These are phyloP conservation scores for Mus pahari DNA, from an alignment of 2,113 vertebrate genomes.

Conservation along the genomic window DNA sequence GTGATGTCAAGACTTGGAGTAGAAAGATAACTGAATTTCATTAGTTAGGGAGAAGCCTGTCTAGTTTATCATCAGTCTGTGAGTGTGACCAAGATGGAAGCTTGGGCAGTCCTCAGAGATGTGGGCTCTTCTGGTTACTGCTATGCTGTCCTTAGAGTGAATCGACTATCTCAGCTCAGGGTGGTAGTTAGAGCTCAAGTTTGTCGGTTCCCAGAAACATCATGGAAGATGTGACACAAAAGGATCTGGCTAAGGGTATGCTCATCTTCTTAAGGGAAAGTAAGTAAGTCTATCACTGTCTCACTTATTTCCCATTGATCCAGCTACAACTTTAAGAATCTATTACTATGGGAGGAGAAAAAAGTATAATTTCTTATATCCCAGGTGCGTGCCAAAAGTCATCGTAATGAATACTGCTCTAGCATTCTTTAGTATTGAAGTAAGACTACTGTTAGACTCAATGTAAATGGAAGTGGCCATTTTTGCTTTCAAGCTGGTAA, in stretches of 20 bases:
- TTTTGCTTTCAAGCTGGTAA: not conserved
- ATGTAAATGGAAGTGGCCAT: not conserved
- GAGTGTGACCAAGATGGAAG: not conserved
- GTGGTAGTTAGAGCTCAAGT: not conserved
- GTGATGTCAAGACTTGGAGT: not conserved
- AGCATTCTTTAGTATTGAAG: not conserved
- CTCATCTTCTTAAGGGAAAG: constrained; percentile 20
- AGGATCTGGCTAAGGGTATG: not conserved
- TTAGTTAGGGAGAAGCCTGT: not conserved
- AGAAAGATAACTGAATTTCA: not conserved
- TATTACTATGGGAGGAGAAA: not conserved
- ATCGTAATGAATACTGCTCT: not conserved
- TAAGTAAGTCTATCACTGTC: not conserved
- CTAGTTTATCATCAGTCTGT: not conserved
- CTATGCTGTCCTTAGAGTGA: not conserved
- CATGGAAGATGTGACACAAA: not conserved
- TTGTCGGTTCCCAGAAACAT: not conserved
- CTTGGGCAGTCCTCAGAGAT: not conserved
- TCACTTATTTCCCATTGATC: not conserved
- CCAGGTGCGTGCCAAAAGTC: not conserved
- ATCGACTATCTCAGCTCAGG: not conserved
- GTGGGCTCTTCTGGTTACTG: not conserved
- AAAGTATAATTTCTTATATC: constrained; percentile 29
- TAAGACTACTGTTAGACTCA: not conserved
- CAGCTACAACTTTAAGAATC: not conserved